These are phyloP conservation scores for Podabrus alpinus DNA, from an alignment of 2,888 invertebrate genomes.

Conservation along the genomic window DNA sequence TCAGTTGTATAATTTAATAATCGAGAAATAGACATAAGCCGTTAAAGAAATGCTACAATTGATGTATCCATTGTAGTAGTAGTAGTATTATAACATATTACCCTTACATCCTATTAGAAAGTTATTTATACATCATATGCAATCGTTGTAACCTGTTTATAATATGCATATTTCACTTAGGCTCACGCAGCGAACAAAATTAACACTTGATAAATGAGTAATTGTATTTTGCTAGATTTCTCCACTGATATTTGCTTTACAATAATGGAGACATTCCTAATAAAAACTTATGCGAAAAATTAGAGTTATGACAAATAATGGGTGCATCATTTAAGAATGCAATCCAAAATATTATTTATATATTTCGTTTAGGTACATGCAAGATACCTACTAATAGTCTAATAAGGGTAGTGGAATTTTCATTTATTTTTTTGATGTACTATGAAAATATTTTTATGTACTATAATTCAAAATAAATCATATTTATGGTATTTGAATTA, in stretches of 20 bases:
- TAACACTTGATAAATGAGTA: conserved; percentile 29
- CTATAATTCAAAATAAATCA: no score
- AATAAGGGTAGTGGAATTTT: no score
- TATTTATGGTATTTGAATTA: no score
- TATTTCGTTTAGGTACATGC: no score
- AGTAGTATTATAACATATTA: conserved; percentile 24
- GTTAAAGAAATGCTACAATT: conserved; percentile 18
- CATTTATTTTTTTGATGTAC: no score
- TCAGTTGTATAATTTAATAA: neutral
- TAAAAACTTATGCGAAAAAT: neutral
- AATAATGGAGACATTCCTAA: neutral
- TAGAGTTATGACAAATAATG: neutral
- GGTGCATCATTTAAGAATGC: no score
- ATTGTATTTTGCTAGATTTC: conserved; percentile 5
- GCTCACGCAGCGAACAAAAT: conserved; percentile 30
- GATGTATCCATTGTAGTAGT: conserved; percentile 27
- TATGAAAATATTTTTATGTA: no score
- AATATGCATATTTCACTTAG: conserved; percentile 30
- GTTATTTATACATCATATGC: conserved; percentile 31
- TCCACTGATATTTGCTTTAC: neutral
- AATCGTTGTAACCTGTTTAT: conserved; percentile 30
- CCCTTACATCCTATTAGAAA: conserved; percentile 31
- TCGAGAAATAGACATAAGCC: neutral
- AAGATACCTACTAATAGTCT: no score
- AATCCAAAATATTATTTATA: no score